Conservation (phyloP, 2,888 invertebrate genomes). For the Eumacrocentrus americanus region DNA sequence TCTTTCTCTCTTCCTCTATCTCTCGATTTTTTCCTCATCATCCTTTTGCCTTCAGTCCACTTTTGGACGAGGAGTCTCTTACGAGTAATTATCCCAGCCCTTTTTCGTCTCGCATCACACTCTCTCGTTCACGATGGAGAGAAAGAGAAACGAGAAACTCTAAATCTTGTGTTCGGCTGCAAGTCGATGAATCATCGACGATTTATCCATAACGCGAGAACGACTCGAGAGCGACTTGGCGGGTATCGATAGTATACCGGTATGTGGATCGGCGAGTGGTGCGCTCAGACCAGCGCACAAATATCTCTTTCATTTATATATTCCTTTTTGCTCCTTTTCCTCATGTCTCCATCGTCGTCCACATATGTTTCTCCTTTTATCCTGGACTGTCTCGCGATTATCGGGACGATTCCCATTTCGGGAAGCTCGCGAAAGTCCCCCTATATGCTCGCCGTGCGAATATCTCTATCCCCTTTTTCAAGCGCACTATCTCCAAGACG, state of each 20-base stretch:
- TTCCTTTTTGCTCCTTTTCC: not conserved
- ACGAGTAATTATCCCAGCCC: conserved; percentile 25
- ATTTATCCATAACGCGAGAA: conserved; percentile 29
- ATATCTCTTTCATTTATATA: conserved; percentile 21
- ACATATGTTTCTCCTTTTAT: conserved; percentile 23
- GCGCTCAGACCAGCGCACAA: conserved; percentile 25
- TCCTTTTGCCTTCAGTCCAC: too few relatives aligned
- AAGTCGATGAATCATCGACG: conserved; percentile 32
- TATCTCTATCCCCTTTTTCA: conserved; percentile 15
- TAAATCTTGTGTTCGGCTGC: conserved; percentile 25
- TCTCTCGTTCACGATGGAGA: conserved; percentile 10
- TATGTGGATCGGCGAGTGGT: conserved; percentile 29
- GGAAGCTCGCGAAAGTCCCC: conserved; percentile 17
- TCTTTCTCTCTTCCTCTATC: not conserved
- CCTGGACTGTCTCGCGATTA: conserved; percentile 26
- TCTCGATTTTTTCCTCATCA: not conserved
- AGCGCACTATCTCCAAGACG: conserved; percentile 1
- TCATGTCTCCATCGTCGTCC: conserved; percentile 17
- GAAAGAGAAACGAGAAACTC: conserved; percentile 20
- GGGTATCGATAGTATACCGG: conserved; percentile 27
- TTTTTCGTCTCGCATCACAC: conserved; percentile 25
- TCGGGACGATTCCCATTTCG: conserved; percentile 26
- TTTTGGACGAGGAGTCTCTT: too few relatives aligned
- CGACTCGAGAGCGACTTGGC: conserved; percentile 17
- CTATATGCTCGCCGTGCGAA: too few relatives aligned